phyloP scores from a whole-genome alignment of 2,888 invertebrate genomes.

The Sturmia bella region DNA sequence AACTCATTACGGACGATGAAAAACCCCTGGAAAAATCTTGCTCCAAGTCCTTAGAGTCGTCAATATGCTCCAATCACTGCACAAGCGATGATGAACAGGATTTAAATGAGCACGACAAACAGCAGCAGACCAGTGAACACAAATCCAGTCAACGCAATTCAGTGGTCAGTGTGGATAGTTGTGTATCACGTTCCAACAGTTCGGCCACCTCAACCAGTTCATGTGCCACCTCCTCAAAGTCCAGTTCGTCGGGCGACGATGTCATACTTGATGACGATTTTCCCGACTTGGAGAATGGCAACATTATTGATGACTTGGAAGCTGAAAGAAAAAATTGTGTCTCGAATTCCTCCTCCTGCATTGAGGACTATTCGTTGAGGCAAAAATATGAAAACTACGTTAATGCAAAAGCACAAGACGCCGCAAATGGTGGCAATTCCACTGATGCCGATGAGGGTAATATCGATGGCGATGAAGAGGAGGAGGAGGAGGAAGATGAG shows the following conservation, averaged over 20 bases:
- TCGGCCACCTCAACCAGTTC: conserved; percentile 70
- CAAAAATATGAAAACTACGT: conserved; percentile 81
- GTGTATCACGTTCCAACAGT: conserved; percentile 77
- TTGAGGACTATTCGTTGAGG: conserved; percentile 80
- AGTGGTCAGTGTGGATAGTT: conserved; percentile 80
- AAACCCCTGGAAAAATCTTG: conserved; percentile 44
- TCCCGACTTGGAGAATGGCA: conserved; percentile 80
- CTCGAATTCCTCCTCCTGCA: conserved; percentile 78
- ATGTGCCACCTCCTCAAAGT: conserved; percentile 69
- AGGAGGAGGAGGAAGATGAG: conserved; percentile 11
- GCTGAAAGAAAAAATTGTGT: conserved; percentile 72
- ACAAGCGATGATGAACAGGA: conserved; percentile 65
- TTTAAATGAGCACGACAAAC: conserved; percentile 47
- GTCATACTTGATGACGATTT: conserved; percentile 76
- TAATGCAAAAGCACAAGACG: conserved; percentile 73
- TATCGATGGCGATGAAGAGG: conserved; percentile 57
- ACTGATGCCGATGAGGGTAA: conserved; percentile 70
- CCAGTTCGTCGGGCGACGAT: conserved; percentile 73
- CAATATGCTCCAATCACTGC: conserved; percentile 66
- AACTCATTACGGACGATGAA: conserved; percentile 41
- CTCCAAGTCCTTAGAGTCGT: conserved; percentile 58
- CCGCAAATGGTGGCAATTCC: conserved; percentile 55
- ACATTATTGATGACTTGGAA: conserved; percentile 74
- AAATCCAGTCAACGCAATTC: conserved; percentile 78
- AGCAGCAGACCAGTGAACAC: conserved; percentile 38